These are phyloP conservation scores for Ectropis crepuscularia DNA, from an alignment of 2,888 invertebrate genomes.

Conservation along the genomic window DNA sequence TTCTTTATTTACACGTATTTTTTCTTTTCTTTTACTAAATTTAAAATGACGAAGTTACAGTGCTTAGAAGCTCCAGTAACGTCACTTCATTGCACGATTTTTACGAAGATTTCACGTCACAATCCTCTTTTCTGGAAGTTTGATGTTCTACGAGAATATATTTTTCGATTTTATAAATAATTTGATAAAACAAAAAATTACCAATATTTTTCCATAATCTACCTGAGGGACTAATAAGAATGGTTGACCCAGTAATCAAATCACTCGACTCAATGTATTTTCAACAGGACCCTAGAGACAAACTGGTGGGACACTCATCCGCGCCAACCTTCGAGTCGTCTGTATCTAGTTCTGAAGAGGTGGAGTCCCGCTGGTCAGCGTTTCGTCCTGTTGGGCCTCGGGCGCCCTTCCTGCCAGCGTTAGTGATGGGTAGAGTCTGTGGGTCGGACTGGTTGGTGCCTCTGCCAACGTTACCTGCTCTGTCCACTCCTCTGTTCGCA, in stretches of 20 bases:
- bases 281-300: slow-evolving; percentile 67
- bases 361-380: slow-evolving; percentile 75
- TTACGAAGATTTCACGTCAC: no score
- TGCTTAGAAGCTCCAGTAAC: no score
- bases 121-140: no score
- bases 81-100: no score
- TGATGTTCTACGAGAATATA: no score
- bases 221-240: no score
- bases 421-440: slow-evolving; percentile 81
- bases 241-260: no score
- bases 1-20: no score
- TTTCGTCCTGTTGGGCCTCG: slow-evolving; percentile 79
- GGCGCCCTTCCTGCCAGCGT: slow-evolving; percentile 74
- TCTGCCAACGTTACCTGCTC: slow-evolving; percentile 70
- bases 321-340: slow-evolving; percentile 61
- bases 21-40: no score
- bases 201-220: no score
- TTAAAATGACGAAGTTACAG: no score
- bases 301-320: slow-evolving; percentile 53
- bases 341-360: slow-evolving; percentile 71
- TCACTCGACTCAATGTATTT: neutral
- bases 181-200: neutral
- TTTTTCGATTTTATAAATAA: no score
- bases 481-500: slow-evolving; percentile 73
- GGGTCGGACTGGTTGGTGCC: slow-evolving; percentile 82